Conservation (phyloP, 2,888 invertebrate genomes). For the Caenorhabditis sinica region DNA sequence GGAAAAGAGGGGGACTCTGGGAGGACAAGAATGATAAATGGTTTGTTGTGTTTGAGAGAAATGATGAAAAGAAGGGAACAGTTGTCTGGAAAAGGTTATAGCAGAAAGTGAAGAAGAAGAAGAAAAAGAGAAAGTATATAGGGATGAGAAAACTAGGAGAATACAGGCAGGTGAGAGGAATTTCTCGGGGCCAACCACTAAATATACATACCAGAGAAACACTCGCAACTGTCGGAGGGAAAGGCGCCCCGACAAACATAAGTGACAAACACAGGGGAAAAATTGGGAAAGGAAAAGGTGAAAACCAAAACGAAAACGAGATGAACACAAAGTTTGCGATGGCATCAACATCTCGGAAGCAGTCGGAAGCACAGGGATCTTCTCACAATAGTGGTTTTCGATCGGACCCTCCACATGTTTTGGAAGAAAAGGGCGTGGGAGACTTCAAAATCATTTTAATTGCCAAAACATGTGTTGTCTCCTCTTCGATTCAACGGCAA, state of each 20-base stretch:
- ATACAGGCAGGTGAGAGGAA: slow-evolving; percentile 39
- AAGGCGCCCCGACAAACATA: slow-evolving; percentile 42
- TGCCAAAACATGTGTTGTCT: slow-evolving; percentile 51
- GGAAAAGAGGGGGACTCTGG: slow-evolving; percentile 1
- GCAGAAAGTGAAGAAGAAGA: slow-evolving; percentile 10
- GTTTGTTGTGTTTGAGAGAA: slow-evolving; percentile 42
- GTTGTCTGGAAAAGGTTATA: slow-evolving; percentile 47
- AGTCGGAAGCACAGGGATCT: not conserved
- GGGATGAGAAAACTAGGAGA: slow-evolving; percentile 21
- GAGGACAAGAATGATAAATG: slow-evolving; percentile 35
- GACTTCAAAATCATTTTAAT: slow-evolving; percentile 50
- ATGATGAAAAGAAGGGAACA: slow-evolving; percentile 18
- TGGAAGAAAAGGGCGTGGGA: slow-evolving; percentile 21
- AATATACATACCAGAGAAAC: slow-evolving; percentile 57
- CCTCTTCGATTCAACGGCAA: slow-evolving; percentile 7
- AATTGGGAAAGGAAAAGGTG: slow-evolving; percentile 1
- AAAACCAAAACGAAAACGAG: slow-evolving; percentile 37
- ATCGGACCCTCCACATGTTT: slow-evolving; percentile 44
- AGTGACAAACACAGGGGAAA: slow-evolving; percentile 38
- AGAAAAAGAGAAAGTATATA: slow-evolving; percentile 1
- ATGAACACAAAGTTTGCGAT: slow-evolving; percentile 41
- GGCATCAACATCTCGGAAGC: not conserved
- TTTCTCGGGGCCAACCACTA: slow-evolving; percentile 55
- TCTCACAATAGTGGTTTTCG: slow-evolving; percentile 11
- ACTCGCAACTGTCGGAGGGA: slow-evolving; percentile 32